Evolutionary conservation across 2,888 invertebrate species (phyloP).

Genomic region (Acleris cristana): DNA sequence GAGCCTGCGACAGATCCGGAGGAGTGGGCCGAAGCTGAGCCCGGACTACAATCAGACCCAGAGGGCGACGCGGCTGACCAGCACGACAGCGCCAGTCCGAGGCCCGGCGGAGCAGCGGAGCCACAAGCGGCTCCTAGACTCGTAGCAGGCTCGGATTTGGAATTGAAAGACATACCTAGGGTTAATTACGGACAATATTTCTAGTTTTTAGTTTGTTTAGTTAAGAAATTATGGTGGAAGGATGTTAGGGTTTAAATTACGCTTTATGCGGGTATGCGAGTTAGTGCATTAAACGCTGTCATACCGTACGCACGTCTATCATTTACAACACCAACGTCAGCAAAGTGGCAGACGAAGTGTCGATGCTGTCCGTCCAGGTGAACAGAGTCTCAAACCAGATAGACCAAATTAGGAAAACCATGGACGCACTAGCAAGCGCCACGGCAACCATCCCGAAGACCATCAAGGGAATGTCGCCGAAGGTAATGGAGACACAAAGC

Average conservation of each 20-base stretch:
- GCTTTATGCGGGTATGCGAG: too few relatives aligned
- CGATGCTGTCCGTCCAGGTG: too few relatives aligned
- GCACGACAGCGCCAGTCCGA: background rate
- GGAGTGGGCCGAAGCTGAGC: background rate
- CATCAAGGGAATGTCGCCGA: too few relatives aligned
- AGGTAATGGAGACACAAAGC: too few relatives aligned
- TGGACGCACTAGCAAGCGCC: too few relatives aligned
- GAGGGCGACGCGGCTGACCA: background rate
- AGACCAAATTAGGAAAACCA: too few relatives aligned
- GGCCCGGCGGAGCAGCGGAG: background rate
- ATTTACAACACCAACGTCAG: too few relatives aligned
- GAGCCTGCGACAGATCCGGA: background rate
- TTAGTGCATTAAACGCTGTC: too few relatives aligned
- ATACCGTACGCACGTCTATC: too few relatives aligned
- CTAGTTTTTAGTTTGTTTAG: background rate
- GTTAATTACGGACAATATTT: background rate
- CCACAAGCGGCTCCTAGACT: background rate
- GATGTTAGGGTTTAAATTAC: background rate
- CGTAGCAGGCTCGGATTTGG: background rate
- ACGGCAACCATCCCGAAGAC: too few relatives aligned
- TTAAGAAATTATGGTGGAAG: slow-evolving; percentile 2
- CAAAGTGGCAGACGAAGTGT: too few relatives aligned
- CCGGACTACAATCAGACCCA: background rate
- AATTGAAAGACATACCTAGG: background rate
- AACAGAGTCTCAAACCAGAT: too few relatives aligned